Base-by-base conservation (phyloP, 2,797 vertebrate genomes). In the Buphagus erythrorhynchus region DNA sequence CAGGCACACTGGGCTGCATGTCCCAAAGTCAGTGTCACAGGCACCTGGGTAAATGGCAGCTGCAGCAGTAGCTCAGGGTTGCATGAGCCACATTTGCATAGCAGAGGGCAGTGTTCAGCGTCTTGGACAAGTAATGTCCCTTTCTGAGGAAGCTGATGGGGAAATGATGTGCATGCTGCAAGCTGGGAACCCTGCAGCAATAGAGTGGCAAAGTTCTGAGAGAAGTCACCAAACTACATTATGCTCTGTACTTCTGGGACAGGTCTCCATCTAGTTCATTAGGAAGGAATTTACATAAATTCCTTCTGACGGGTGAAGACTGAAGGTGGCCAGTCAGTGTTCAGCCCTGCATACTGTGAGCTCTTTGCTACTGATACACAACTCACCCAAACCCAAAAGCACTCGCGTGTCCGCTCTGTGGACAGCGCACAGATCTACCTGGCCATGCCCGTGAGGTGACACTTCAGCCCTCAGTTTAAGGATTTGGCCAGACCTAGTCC, bases 71-170 rank as follows among this genome's bases (percentile, higher is more conserved):
- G 68, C 46, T 80, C n/a, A 11, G 51, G 49, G 26, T 40, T 58
- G 66, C 51, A 42, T 2, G 26, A 76, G 65, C 36, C 2, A 3
- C 17, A 6, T 54, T 79, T 40, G 54, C 38, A 15, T 77, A 94
- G 79, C 87, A 92, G 91, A 94, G 74, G 91, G 94, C 93, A 86
- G 72, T 29, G 36, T 76, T 94, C 87, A 76, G 75, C 66, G 4
- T 72, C 93, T 81, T 43, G 63, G 66, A 84, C 20, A 54, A 52
- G 14, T 33, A 10, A 31, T 12, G 43, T 9, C 13, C 25, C 48
- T 57, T 81, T 40, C 67, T 38, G 45, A 76, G 66, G 77, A 55
- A 76, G 46, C 20, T 38, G 51, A 20, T 55, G 74, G 71, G 67
- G 51, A 84, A 78, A 58, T 0, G 6, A 73, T 22, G 46, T 9